Conservation (phyloP, 2,888 invertebrate species). For the Dasysyrphus albostriatus region DNA sequence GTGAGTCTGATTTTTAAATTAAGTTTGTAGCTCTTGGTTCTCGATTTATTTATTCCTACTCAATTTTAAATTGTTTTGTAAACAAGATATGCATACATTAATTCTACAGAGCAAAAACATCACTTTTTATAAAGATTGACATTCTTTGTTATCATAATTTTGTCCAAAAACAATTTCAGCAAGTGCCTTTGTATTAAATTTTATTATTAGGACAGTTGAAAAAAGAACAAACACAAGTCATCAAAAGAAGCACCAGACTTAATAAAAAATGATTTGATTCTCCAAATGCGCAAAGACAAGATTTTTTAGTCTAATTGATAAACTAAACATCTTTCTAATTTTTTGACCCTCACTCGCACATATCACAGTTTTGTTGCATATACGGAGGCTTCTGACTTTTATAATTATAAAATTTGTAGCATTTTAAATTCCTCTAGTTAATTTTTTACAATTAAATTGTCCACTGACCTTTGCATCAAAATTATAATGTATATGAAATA, state of each 20-base stretch:
- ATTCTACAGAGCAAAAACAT: not conserved
- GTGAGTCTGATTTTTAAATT: not conserved
- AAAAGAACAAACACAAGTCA: not conserved
- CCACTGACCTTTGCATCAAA: constrained; percentile 54
- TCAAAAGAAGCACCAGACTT: not conserved
- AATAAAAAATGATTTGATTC: constrained; percentile 29
- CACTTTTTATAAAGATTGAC: not conserved
- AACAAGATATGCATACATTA: not conserved
- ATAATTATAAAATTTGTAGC: constrained; percentile 18
- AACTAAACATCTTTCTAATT: constrained; percentile 32
- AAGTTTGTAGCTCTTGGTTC: not conserved
- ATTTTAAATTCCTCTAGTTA: constrained; percentile 35
- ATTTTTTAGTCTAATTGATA: constrained; percentile 42
- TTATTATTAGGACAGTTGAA: not conserved
- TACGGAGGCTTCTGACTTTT: not conserved
- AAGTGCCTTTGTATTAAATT: not conserved
- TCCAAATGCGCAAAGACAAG: constrained; percentile 24
- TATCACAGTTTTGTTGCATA: not conserved
- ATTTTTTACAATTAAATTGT: constrained; percentile 63
- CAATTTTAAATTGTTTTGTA: not conserved
- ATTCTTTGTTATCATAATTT: constrained; percentile 1
- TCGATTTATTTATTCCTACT: not conserved
- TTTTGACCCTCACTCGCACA: constrained; percentile 11
- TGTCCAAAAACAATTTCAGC: not conserved
- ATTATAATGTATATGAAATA: not conserved